Evolutionary conservation across 2,888 invertebrate genomes (phyloP).

Genomic region (Anarsia innoxiella): DNA sequence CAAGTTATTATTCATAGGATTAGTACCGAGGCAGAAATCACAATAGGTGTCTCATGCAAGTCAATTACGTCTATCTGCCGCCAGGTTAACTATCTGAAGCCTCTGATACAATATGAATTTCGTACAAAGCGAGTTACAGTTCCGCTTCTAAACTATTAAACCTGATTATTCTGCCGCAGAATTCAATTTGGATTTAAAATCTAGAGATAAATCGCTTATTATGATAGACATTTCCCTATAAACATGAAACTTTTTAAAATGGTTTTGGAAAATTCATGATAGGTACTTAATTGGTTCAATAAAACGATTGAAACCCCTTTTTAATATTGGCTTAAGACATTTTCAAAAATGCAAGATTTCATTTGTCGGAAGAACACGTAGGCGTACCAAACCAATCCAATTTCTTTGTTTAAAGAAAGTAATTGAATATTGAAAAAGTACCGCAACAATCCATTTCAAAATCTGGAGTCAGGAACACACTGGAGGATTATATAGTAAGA

Average conservation of each 20-base stretch:
- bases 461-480: slow-evolving; percentile 28
- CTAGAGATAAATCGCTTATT: not conserved
- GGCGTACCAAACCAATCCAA: slow-evolving; percentile 47
- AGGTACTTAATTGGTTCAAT: too few relatives aligned
- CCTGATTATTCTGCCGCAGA: slow-evolving; percentile 44
- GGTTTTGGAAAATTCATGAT: too few relatives aligned
- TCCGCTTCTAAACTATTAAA: slow-evolving; percentile 36
- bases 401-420: slow-evolving; percentile 58
- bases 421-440: slow-evolving; percentile 55
- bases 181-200: slow-evolving; percentile 47
- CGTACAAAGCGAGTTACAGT: slow-evolving; percentile 46
- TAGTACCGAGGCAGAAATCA: too few relatives aligned
- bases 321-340: too few relatives aligned
- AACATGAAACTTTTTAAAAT: too few relatives aligned
- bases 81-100: slow-evolving; percentile 60
- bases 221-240: too few relatives aligned
- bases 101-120: slow-evolving; percentile 62
- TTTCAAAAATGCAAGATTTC: slow-evolving; percentile 25
- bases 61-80: slow-evolving; percentile 69
- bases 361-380: slow-evolving; percentile 30
- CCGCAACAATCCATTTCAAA: slow-evolving; percentile 45
- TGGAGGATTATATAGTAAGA: slow-evolving; percentile 26
- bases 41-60: slow-evolving; percentile 65
- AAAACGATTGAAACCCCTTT: too few relatives aligned
- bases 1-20: too few relatives aligned